A percentile compares a stretch with the other conserved stretches of the same genome.
phyloP scores from a whole-genome alignment of 2,113 vertebrate genomes.

The Serilophus lunatus region DNA sequence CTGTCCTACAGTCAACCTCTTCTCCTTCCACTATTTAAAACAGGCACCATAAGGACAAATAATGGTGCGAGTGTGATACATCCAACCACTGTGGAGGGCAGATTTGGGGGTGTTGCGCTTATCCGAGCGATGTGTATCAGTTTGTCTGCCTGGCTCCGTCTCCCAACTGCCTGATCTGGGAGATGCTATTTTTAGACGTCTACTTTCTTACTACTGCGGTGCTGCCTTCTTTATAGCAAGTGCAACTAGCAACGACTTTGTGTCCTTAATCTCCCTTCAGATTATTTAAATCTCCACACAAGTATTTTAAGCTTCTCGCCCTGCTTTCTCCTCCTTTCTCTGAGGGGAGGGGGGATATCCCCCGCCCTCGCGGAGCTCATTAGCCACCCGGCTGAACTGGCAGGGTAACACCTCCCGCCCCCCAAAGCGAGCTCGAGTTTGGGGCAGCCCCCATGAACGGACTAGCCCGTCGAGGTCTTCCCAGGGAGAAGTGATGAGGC shows the following conservation, averaged over 20 bases:
- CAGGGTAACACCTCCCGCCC: neutral
- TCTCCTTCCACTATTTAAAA: conserved; percentile 39
- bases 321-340: neutral
- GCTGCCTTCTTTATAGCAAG: conserved; percentile 3
- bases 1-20: conserved; percentile 59
- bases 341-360: neutral
- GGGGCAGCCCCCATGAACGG: neutral
- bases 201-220: neutral
- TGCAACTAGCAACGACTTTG: conserved; percentile 16
- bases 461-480: neutral
- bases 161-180: neutral
- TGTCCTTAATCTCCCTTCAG: neutral
- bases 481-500: neutral
- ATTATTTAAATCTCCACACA: neutral
- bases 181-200: neutral
- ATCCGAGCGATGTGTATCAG: neutral
- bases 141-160: neutral
- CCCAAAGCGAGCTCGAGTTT: neutral
- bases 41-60: conserved; percentile 55
- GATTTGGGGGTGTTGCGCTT: conserved; percentile 22
- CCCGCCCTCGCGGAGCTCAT: neutral
- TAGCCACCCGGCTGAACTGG: neutral
- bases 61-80: conserved; percentile 40
- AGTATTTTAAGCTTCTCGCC: neutral
- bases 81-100: conserved; percentile 27